Evolutionary conservation across 2,797 vertebrate genomes (phyloP).

Genomic region (Poecile montanus): DNA sequence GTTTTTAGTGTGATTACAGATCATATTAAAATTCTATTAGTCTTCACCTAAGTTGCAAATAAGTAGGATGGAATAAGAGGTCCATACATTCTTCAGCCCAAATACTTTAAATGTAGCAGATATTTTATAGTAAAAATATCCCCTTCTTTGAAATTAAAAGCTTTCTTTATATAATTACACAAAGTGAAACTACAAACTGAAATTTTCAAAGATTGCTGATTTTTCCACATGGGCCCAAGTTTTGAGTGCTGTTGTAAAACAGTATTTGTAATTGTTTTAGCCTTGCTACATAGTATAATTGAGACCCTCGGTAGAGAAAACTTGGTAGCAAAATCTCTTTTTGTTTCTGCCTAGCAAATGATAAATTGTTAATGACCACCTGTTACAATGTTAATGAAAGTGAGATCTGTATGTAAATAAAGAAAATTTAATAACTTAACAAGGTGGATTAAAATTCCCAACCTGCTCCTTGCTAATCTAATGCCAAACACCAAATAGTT

Average conservation of each 20-base stretch:
- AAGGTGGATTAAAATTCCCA: slow-evolving; percentile 83
- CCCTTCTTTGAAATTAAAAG: neutral
- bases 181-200: neutral
- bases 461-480: slow-evolving; percentile 74
- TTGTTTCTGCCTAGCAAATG: slow-evolving; percentile 50
- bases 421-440: slow-evolving; percentile 87
- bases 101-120: neutral
- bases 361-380: slow-evolving; percentile 86
- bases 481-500: slow-evolving; percentile 73
- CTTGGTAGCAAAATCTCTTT: slow-evolving; percentile 73
- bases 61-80: neutral
- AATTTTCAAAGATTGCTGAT: neutral
- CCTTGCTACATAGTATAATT: slow-evolving; percentile 40
- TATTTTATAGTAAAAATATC: neutral
- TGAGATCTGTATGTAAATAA: slow-evolving; percentile 80
- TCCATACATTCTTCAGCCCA: neutral
- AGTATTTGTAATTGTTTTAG: slow-evolving; percentile 7
- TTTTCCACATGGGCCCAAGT: neutral
- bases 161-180: neutral
- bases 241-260: neutral
- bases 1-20: slow-evolving; percentile 75
- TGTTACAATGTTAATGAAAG: slow-evolving; percentile 85
- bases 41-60: slow-evolving; percentile 24
- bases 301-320: slow-evolving; percentile 66
- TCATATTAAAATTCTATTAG: slow-evolving; percentile 76